phyloP scores from a whole-genome alignment of 1,140 invertebrate species.

The Bombus waltoni region DNA sequence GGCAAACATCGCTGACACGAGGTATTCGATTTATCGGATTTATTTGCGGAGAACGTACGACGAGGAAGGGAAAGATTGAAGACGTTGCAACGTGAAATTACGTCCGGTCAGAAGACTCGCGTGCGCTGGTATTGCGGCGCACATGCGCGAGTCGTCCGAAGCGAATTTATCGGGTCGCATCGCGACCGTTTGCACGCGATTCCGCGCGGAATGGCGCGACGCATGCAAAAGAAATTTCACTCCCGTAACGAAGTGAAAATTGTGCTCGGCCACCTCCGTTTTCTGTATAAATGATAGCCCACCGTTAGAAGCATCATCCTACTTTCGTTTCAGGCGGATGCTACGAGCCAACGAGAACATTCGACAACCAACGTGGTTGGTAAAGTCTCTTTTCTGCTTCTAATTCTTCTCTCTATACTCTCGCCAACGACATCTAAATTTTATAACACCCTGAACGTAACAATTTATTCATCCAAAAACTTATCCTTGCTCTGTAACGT shows the following conservation, averaged over 20 bases:
- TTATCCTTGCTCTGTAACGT: too few species aligned
- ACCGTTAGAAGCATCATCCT: slow-evolving; percentile 58
- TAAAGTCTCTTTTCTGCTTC: not conserved
- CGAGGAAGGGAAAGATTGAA: not conserved
- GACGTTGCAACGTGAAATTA: slow-evolving; percentile 53
- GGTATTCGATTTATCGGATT: not conserved
- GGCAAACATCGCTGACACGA: too few species aligned
- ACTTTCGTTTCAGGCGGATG: slow-evolving; percentile 68
- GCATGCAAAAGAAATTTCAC: slow-evolving; percentile 72
- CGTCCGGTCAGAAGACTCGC: slow-evolving; percentile 18
- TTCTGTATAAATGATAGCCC: slow-evolving; percentile 58
- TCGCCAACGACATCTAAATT: not conserved
- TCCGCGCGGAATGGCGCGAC: slow-evolving; percentile 39
- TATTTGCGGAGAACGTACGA: not conserved
- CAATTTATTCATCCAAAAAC: not conserved
- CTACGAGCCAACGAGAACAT: slow-evolving; percentile 33
- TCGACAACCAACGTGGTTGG: too few species aligned
- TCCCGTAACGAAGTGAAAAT: slow-evolving; percentile 78
- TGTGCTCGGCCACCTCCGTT: slow-evolving; percentile 60
- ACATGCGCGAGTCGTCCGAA: slow-evolving; percentile 35
- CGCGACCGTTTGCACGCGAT: slow-evolving; percentile 72
- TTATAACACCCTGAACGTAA: not conserved
- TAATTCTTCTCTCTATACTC: not conserved
- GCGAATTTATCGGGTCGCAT: slow-evolving; percentile 75
- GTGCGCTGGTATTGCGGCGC: slow-evolving; percentile 9